These are phyloP conservation scores for Chamaedrilus cognettii DNA, from an alignment of 2,888 invertebrate species.

Conservation along the genomic window DNA sequence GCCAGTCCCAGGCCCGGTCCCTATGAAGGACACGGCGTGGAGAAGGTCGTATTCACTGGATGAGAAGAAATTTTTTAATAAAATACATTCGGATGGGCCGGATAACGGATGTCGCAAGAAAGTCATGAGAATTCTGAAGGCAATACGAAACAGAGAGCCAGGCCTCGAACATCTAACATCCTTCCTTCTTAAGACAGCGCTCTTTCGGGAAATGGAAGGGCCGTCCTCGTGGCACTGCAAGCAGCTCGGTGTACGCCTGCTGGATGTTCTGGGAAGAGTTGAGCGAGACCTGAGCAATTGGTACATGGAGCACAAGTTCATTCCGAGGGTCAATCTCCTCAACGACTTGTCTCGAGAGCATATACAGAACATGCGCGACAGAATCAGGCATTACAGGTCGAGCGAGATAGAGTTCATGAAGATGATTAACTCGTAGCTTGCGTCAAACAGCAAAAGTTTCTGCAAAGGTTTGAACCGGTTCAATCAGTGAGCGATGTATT, in stretches of 20 bases:
- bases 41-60: conserved; percentile 2
- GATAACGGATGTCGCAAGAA: background rate
- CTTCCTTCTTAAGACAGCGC: background rate
- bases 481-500: no score
- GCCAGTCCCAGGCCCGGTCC: background rate
- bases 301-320: background rate
- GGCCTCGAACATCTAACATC: background rate
- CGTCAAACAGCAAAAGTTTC: no score
- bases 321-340: background rate
- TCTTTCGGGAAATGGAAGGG: background rate
- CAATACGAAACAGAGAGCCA: background rate
- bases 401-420: background rate
- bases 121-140: conserved; percentile 5
- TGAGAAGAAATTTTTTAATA: background rate
- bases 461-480: no score
- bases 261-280: background rate
- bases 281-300: background rate
- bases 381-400: background rate
- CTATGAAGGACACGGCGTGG: background rate
- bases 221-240: background rate
- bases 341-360: background rate
- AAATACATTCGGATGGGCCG: background rate
- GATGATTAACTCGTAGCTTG: no score
- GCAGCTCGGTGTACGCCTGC: background rate
- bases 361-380: background rate